Base-by-base conservation (phyloP, 2,113 vertebrate genomes). In the Pseudorasbora parva region DNA sequence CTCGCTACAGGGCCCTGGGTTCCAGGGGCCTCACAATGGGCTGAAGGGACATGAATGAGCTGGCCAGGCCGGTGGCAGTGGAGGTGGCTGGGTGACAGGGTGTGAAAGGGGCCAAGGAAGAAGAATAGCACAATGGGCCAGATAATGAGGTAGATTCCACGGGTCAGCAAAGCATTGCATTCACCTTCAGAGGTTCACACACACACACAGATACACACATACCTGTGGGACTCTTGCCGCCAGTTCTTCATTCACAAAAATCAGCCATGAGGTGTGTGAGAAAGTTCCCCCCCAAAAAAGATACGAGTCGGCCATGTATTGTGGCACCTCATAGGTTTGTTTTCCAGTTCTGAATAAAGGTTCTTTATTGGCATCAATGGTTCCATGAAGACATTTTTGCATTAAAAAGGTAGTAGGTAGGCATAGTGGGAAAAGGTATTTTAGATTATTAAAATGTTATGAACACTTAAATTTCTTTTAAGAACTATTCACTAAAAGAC, bases 31-130 rank as follows among this genome's bases (percentile, higher is more conserved):
- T 92, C 91, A 94, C 93, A 94, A 95, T 94, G 92, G 93, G 89
- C 91, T 93, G 94, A 94, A 95, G 94, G 94, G 91, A 91, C 93
- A 94, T 94, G 94, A 95, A 94, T 95, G 94, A 94, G 93, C 93
- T 93, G 92, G 93, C 94, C 94, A 94, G 94, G 91, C 94, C 94
- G 93, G 94, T 94, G 94, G 94, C 94, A 93, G 94, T 94, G 94
- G 94, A 94, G 93, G 94, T 93, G 93, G 93, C 93, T 84, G 72
- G 93, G 91, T 94, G 93, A 94, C 91, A 90, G 93, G 89, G 92
- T 92, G 89, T 95, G 94, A 95, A 95, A 92, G 93, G 94, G 86
- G 74, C 91, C 92, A 88, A 93, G 94, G 92, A 93, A 93, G 92
- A 92, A 92, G 90, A 86, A 41, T 56, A 7, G 90, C 92, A 95